These are phyloP conservation scores for Pelodytes ibericus DNA, from an alignment of 2,797 vertebrate genomes.

Conservation along the genomic window DNA sequence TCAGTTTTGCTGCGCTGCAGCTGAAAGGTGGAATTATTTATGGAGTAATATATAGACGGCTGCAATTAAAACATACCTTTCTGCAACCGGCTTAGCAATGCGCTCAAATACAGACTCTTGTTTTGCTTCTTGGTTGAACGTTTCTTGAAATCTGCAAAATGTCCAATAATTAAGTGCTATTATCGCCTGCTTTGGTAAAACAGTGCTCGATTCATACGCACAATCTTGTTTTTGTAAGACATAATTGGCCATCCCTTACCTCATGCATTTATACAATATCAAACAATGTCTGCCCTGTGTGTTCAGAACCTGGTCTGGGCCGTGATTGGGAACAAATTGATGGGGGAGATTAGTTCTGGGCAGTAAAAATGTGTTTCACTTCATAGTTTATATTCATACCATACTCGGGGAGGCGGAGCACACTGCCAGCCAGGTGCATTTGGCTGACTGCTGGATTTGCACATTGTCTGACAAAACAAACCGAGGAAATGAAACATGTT, in stretches of 20 bases:
- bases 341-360: conserved; percentile 71
- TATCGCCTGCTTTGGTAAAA: conserved; percentile 62
- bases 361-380: conserved; percentile 63
- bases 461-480: background rate
- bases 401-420: background rate
- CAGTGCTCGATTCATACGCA: conserved; percentile 62
- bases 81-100: conserved; percentile 91
- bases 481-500: conserved; percentile 40
- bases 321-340: conserved; percentile 66
- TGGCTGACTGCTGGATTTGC: background rate
- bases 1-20: background rate
- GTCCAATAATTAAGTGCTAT: conserved; percentile 58
- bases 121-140: conserved; percentile 87
- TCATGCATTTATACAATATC: conserved; percentile 69
- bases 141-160: conserved; percentile 88
- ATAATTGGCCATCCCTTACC: conserved; percentile 64
- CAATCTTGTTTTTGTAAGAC: conserved; percentile 59
- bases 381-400: conserved; percentile 1
- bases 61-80: conserved; percentile 77
- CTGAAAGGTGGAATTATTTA: background rate
- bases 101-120: conserved; percentile 92
- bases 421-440: background rate
- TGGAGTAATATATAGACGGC: too few relatives aligned
- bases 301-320: conserved; percentile 60
- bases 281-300: conserved; percentile 72